Conservation (phyloP, 2,888 invertebrate species). For the Frankliniella intonsa region DNA sequence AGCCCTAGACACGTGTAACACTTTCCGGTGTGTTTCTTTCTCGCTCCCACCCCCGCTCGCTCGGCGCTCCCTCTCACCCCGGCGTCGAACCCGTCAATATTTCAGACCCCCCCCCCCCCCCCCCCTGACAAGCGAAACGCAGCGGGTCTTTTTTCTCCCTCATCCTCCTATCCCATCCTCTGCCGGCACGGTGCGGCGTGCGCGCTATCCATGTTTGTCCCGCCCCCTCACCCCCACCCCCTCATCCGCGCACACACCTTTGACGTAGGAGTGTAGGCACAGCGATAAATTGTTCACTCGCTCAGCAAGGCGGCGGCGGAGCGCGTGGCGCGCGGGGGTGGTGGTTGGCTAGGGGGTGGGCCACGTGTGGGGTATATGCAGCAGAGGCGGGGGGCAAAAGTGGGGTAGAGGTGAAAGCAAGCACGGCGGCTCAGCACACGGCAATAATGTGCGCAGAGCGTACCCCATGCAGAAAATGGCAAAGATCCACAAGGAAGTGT, state of each 20-base stretch:
- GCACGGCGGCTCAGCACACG: neutral
- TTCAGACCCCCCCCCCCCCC: neutral
- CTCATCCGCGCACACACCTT: too few relatives aligned
- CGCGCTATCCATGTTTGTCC: too few relatives aligned
- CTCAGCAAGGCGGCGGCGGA: neutral
- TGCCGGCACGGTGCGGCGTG: too few relatives aligned
- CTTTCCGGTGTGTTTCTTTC: too few relatives aligned
- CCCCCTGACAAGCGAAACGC: neutral
- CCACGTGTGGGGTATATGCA: neutral
- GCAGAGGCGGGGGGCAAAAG: neutral
- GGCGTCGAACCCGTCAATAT: neutral
- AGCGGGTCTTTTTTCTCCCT: neutral
- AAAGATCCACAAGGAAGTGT: constrained; percentile 26
- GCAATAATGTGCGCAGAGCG: neutral
- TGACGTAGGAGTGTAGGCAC: too few relatives aligned
- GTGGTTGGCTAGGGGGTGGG: neutral
- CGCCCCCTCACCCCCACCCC: too few relatives aligned
- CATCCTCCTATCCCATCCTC: neutral
- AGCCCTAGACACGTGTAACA: too few relatives aligned
- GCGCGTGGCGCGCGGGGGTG: neutral
- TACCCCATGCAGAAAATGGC: neutral
- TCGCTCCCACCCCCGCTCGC: too few relatives aligned
- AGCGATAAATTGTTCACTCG: neutral
- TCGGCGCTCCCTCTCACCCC: too few relatives aligned
- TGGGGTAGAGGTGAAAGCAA: neutral